Evolutionary conservation across 2,797 vertebrate species (phyloP).

Genomic region (Rhinichthys osculus): DNA sequence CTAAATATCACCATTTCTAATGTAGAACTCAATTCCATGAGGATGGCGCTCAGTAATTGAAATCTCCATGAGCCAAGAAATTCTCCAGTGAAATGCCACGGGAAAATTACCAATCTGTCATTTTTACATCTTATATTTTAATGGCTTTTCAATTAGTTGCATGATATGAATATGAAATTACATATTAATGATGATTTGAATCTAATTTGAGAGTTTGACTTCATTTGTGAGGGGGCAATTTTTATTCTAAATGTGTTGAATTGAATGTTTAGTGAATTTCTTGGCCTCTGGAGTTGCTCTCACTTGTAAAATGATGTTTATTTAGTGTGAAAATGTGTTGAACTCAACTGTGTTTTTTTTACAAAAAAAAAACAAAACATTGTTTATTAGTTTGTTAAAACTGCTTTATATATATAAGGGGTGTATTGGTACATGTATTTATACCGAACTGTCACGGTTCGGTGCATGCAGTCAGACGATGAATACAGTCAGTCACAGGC

Average conservation of each 20-base stretch:
- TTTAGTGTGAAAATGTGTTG: background rate
- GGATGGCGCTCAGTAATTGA: background rate
- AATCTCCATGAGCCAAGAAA: conserved; percentile 21
- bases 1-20: background rate
- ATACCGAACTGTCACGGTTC: too few species aligned
- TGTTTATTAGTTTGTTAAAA: background rate
- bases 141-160: conserved; percentile 16
- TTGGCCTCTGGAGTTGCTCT: background rate
- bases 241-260: background rate
- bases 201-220: conserved; percentile 13
- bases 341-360: background rate
- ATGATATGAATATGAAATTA: background rate
- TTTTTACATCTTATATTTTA: conserved; percentile 8
- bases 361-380: too few species aligned
- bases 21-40: background rate
- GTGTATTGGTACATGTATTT: too few species aligned
- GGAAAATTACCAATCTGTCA: background rate
- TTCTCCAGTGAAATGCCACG: background rate
- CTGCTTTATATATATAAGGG: too few species aligned
- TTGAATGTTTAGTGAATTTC: background rate
- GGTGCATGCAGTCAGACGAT: too few species aligned
- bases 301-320: background rate
- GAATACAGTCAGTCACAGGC: too few species aligned
- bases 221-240: background rate
- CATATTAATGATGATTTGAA: conserved; percentile 13